phyloP scores from a whole-genome alignment of 2,113 vertebrate species.

The Dascyllus trimaculatus region DNA sequence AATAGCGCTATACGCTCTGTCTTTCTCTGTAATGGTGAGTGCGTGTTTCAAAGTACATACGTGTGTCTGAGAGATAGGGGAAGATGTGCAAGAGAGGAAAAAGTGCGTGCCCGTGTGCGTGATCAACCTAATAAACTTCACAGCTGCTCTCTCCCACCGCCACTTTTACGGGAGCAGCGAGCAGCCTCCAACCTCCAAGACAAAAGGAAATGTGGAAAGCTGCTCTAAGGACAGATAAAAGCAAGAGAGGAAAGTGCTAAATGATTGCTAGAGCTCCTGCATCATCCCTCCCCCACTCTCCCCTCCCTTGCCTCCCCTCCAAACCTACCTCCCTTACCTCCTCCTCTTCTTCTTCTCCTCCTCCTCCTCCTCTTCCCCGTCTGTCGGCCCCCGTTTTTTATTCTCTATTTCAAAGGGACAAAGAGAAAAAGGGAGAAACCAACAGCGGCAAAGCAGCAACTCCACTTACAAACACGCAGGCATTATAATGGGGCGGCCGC shows the following conservation, averaged over 20 bases:
- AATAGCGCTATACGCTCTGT: conserved; percentile 49
- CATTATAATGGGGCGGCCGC: conserved; percentile 79
- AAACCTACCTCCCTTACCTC: conserved; percentile 24
- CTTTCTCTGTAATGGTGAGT: conserved; percentile 35
- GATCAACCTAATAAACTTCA: conserved; percentile 68
- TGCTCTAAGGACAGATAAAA: conserved; percentile 77
- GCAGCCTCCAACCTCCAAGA: conserved; percentile 66
- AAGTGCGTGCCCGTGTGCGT: not conserved
- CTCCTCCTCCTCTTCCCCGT: conserved; percentile 26
- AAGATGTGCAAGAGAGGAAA: conserved; percentile 14
- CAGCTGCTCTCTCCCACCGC: conserved; percentile 60
- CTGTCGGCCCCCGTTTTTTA: conserved; percentile 36
- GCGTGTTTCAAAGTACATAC: conserved; percentile 15
- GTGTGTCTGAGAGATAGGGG: conserved; percentile 9
- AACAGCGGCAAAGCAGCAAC: conserved; percentile 65
- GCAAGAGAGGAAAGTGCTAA: conserved; percentile 71
- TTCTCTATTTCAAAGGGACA: conserved; percentile 73
- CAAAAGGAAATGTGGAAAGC: conserved; percentile 80
- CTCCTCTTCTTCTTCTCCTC: conserved; percentile 24
- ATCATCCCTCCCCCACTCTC: conserved; percentile 1
- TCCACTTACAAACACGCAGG: conserved; percentile 77
- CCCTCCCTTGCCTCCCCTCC: not conserved
- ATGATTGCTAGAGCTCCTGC: conserved; percentile 74
- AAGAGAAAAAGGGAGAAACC: conserved; percentile 68
- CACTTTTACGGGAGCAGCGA: conserved; percentile 55